Conservation (phyloP, 23 tunicate genomes). For the Styela plicata region DNA sequence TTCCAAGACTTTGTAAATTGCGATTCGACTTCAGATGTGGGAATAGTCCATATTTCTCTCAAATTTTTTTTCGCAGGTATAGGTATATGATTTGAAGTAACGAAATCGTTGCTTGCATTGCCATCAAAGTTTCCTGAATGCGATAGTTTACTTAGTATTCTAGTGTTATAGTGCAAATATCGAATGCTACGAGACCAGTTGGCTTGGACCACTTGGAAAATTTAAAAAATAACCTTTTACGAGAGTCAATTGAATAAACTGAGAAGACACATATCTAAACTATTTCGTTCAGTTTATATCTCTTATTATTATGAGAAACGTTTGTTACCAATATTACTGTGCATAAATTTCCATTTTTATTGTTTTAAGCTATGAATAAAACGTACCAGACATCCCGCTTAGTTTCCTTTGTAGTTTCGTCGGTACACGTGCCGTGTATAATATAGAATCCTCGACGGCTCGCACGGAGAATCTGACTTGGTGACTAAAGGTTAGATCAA, state of each 20-base stretch:
- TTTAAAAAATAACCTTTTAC: no score
- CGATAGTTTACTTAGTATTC: no score
- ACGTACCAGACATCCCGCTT: constrained; percentile 8
- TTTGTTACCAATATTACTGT: no score
- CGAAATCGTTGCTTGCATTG: constrained; percentile 57
- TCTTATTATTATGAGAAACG: no score
- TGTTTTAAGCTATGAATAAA: no score
- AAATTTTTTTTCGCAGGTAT: constrained; percentile 41
- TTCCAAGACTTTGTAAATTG: constrained; percentile 23
- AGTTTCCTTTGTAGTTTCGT: background rate
- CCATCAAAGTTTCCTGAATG: constrained; percentile 69
- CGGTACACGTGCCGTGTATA: background rate
- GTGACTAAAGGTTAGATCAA: background rate
- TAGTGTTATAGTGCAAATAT: no score
- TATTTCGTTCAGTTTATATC: no score
- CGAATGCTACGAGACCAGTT: no score
- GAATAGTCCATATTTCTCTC: constrained; percentile 1
- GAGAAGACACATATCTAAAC: no score
- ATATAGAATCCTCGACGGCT: constrained; percentile 10
- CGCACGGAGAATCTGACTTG: constrained; percentile 16
- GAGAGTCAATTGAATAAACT: background rate
- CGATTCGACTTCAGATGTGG: constrained; percentile 10
- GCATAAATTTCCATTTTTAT: no score
- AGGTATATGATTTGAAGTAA: constrained; percentile 39
- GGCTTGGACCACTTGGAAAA: no score